phyloP scores from a whole-genome alignment of 2,113 vertebrate species.

The Varanus komodoensis region DNA sequence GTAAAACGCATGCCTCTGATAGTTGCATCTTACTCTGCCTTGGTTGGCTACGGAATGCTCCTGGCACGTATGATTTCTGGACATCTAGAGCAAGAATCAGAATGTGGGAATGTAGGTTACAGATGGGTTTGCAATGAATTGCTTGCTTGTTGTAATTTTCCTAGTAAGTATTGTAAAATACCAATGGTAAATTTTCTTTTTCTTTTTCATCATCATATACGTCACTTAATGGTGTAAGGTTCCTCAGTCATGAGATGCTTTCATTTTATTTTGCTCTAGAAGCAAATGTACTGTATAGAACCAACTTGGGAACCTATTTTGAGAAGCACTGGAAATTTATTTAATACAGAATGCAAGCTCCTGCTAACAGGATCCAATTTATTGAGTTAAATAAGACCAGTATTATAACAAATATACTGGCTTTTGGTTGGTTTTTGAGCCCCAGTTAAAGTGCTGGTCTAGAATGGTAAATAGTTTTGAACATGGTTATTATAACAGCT shows the following conservation, averaged over 20 bases:
- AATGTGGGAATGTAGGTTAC: neutral
- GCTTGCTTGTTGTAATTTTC: no score
- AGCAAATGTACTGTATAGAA: neutral
- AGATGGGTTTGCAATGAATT: neutral
- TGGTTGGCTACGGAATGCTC: neutral
- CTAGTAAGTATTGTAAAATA: neutral
- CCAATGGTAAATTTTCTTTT: neutral
- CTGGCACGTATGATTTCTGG: neutral
- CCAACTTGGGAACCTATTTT: neutral
- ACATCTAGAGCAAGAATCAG: neutral
- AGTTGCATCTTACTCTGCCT: neutral
- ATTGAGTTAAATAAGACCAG: neutral
- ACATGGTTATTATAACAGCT: neutral
- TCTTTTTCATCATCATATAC: no score
- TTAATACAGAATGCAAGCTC: neutral
- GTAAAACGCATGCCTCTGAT: slow-evolving; percentile 19
- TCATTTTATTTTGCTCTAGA: neutral
- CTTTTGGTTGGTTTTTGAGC: neutral
- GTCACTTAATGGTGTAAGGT: neutral
- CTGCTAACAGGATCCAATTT: neutral
- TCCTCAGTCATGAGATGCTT: neutral
- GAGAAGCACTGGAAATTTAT: neutral
- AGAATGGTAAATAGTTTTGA: neutral
- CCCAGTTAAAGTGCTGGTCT: neutral
- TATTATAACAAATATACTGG: neutral